These are phyloP conservation scores for Allobates femoralis DNA, from an alignment of 2,797 vertebrate genomes.

Conservation along the genomic window DNA sequence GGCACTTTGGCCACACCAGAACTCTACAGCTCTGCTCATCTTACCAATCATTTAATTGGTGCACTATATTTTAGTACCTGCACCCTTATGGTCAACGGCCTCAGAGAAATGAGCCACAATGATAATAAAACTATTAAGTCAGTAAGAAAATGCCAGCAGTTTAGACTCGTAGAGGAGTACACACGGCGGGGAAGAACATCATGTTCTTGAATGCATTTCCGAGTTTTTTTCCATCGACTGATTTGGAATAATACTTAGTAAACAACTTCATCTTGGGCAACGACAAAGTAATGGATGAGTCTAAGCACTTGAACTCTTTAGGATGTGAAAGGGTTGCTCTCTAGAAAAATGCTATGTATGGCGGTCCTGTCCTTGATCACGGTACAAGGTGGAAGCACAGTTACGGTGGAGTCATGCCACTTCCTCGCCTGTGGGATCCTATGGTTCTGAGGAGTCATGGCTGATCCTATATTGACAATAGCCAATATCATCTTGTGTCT, in stretches of 20 bases:
- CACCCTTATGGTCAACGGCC: slow-evolving; percentile 24
- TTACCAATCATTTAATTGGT: neutral
- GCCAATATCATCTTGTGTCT: neutral
- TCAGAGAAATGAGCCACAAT: neutral
- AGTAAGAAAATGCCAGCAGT: neutral
- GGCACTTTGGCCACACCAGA: neutral
- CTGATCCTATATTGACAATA: neutral
- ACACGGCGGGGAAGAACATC: neutral
- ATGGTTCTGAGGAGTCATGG: neutral
- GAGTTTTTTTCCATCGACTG: neutral
- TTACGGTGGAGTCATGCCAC: neutral
- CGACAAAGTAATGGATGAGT: neutral
- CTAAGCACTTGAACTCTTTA: too few relatives aligned
- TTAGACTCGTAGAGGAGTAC: neutral
- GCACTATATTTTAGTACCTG: neutral
- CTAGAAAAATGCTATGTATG: too few relatives aligned
- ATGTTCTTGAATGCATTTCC: neutral
- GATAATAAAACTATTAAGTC: neutral
- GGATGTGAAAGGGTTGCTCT: too few relatives aligned
- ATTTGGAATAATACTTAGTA: neutral
- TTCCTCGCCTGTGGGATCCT: neutral
- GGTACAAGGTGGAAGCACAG: neutral
- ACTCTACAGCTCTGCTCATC: neutral
- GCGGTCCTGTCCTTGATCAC: too few relatives aligned
- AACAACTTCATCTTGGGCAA: neutral